Conservation (phyloP, 2,888 invertebrate species). For the Cryptocheilus praepositus region DNA sequence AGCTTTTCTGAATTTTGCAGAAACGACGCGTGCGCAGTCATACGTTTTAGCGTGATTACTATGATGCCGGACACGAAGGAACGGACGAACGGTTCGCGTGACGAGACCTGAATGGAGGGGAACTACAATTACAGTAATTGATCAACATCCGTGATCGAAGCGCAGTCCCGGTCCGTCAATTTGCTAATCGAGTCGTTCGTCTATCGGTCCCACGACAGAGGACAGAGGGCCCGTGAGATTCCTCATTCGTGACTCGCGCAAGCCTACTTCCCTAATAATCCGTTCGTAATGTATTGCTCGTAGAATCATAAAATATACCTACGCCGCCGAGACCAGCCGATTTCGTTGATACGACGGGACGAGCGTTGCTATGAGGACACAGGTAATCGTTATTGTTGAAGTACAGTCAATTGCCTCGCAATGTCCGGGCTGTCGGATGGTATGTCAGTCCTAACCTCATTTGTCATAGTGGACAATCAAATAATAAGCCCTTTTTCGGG, state of each 20-base stretch:
- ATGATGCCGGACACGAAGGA: constrained; percentile 32
- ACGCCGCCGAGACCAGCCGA: no score
- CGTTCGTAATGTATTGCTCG: constrained; percentile 3
- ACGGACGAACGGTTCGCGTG: constrained; percentile 40
- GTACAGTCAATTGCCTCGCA: no score
- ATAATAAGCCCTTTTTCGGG: no score
- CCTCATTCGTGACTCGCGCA: constrained; percentile 10
- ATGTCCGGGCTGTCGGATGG: no score
- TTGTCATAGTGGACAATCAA: no score
- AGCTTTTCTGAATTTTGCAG: constrained; percentile 6
- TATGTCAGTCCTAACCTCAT: no score
- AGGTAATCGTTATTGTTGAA: not conserved
- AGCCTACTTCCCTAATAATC: constrained; percentile 1
- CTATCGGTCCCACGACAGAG: constrained; percentile 4
- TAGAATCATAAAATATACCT: not conserved
- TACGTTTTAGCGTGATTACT: constrained; percentile 44
- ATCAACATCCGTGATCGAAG: constrained; percentile 52
- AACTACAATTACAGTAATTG: constrained; percentile 53
- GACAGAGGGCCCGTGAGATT: constrained; percentile 8
- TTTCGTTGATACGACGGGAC: no score
- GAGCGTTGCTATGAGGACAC: no score
- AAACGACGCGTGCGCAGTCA: constrained; percentile 11
- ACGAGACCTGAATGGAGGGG: constrained; percentile 29
- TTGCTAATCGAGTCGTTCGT: constrained; percentile 48
- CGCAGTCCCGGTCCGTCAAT: constrained; percentile 38